Conservation (phyloP, 2,113 vertebrate genomes). For the Boulengeromyrus knoepffleri region DNA sequence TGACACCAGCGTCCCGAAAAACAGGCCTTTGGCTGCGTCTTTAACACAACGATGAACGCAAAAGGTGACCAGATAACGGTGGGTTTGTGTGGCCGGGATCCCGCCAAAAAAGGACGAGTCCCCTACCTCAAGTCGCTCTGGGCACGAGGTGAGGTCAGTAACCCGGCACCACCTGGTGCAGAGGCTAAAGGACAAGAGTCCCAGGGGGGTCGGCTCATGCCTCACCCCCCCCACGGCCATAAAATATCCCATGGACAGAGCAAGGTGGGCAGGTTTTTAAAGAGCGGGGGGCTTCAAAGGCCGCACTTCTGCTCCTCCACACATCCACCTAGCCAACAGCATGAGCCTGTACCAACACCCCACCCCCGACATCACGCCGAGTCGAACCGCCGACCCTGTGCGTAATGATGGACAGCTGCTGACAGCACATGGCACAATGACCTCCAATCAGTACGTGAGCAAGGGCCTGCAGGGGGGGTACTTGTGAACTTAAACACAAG, state of each 20-base stretch:
- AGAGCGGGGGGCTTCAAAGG: neutral
- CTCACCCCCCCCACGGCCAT: conserved; percentile 19
- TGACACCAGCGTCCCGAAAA: neutral
- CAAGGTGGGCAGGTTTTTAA: neutral
- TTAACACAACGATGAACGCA: neutral
- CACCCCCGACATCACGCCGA: neutral
- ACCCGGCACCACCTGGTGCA: neutral
- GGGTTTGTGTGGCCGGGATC: neutral
- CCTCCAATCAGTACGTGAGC: neutral
- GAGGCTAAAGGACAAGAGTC: conserved; percentile 35
- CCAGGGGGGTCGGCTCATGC: neutral
- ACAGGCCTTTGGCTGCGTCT: neutral
- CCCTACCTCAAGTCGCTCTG: neutral
- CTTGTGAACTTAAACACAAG: neutral
- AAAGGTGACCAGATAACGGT: neutral
- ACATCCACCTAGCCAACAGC: neutral
- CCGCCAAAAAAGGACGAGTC: neutral
- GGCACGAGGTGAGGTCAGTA: neutral
- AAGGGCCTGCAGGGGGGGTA: neutral
- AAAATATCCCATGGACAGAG: neutral
- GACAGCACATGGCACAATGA: neutral
- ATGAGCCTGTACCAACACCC: neutral
- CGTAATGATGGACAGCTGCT: neutral
- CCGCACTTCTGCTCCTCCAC: neutral
- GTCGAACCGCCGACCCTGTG: neutral